phyloP scores from a whole-genome alignment of 2,113 vertebrate species.

The Phyllopteryx taeniolatus region DNA sequence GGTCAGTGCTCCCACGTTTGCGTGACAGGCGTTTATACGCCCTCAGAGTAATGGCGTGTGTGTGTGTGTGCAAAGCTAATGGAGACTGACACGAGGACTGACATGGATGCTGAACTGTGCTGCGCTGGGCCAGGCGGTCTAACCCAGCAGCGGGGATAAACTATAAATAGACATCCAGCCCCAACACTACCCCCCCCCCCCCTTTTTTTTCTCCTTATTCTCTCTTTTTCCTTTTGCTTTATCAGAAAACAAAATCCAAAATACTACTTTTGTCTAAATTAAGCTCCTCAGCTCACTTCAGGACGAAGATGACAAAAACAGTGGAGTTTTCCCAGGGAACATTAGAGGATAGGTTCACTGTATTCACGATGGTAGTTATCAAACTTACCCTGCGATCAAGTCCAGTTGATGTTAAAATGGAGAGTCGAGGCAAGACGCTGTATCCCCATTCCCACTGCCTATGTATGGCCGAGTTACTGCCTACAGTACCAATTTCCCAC shows the following conservation, averaged over 20 bases:
- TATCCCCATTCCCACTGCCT: too few relatives aligned
- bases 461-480: too few relatives aligned
- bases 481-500: too few relatives aligned
- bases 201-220: constrained; percentile 20
- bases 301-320: not conserved
- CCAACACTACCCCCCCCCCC: constrained; percentile 16
- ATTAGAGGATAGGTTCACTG: too few relatives aligned
- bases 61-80: constrained; percentile 32
- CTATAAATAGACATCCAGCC: constrained; percentile 66
- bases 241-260: constrained; percentile 22
- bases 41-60: constrained; percentile 12
- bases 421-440: too few relatives aligned
- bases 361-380: too few relatives aligned
- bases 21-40: constrained; percentile 15
- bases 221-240: constrained; percentile 27
- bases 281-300: not conserved
- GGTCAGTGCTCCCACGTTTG: constrained; percentile 28
- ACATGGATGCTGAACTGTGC: constrained; percentile 61
- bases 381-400: too few relatives aligned
- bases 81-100: constrained; percentile 46
- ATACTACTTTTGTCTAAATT: too few relatives aligned
- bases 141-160: constrained; percentile 63
- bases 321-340: too few relatives aligned
- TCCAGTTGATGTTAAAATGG: too few relatives aligned
- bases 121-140: constrained; percentile 45